Evolutionary conservation across 2,888 invertebrate genomes (phyloP).

Genomic region (Aspidiotus destructor): DNA sequence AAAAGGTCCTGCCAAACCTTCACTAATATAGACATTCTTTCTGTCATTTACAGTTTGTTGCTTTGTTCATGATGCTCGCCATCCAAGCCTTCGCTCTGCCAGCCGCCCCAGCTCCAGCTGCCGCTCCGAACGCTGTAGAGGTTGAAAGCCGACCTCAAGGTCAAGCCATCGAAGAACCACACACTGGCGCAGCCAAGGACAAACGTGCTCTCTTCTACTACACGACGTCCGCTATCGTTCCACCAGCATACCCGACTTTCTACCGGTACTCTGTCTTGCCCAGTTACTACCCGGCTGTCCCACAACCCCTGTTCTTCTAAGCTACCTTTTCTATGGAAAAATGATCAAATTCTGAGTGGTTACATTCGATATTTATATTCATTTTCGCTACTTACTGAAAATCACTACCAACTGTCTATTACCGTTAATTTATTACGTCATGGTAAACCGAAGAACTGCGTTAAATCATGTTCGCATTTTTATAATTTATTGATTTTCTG

Average conservation of each 20-base stretch:
- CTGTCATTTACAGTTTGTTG: constrained; percentile 12
- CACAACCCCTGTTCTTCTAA: too few relatives aligned
- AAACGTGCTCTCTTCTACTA: constrained; percentile 20
- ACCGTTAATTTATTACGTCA: too few relatives aligned
- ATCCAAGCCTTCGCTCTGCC: constrained; percentile 27
- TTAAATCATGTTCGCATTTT: too few relatives aligned
- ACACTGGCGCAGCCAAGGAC: constrained; percentile 14
- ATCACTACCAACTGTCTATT: too few relatives aligned
- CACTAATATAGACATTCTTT: not conserved
- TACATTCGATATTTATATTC: too few relatives aligned
- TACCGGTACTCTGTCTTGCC: constrained; percentile 10
- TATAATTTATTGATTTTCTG: too few relatives aligned
- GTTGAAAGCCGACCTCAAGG: not conserved
- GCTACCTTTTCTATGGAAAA: too few relatives aligned
- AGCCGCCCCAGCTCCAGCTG: constrained; percentile 10
- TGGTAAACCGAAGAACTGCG: too few relatives aligned
- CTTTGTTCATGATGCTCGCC: constrained; percentile 21
- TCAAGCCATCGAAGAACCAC: not conserved
- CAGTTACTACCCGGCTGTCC: not conserved
- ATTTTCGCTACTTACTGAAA: too few relatives aligned
- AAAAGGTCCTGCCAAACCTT: not conserved
- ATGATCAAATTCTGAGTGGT: too few relatives aligned
- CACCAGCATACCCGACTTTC: constrained; percentile 20
- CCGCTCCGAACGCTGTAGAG: not conserved
- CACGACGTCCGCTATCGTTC: constrained; percentile 8